phyloP scores from a whole-genome alignment of 2,797 vertebrate species.

The Antrozous pallidus region DNA sequence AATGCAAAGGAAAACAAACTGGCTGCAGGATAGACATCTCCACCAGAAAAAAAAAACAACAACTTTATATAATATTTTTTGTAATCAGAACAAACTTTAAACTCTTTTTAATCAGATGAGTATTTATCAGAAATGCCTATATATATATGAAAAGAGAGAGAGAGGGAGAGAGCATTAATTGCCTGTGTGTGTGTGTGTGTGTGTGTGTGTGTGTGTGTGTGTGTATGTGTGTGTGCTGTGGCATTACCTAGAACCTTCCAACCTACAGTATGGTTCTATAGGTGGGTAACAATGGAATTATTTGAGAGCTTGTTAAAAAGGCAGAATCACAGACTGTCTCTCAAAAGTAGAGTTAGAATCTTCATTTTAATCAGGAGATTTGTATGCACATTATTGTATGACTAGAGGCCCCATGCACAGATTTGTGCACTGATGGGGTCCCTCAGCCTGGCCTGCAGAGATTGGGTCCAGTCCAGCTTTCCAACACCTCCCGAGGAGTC shows the following conservation, averaged over 20 bases:
- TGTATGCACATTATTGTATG: not conserved
- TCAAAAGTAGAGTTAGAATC: not conserved
- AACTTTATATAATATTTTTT: not conserved
- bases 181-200: not conserved
- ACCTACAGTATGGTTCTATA: not conserved
- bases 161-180: not conserved
- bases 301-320: not conserved
- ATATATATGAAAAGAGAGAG: too few relatives aligned
- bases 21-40: not conserved
- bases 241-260: not conserved
- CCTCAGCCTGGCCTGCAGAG: too few relatives aligned
- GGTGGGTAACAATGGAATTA: not conserved
- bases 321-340: not conserved
- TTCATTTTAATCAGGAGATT: not conserved
- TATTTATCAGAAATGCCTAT: not conserved
- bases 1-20: conserved; percentile 1
- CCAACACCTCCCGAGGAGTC: too few relatives aligned
- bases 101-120: not conserved
- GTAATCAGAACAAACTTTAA: not conserved
- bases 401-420: too few relatives aligned
- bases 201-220: not conserved
- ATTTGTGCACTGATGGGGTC: too few relatives aligned
- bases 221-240: too few relatives aligned
- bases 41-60: not conserved
- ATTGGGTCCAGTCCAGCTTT: too few relatives aligned